Evolutionary conservation across 2,797 vertebrate species (phyloP).

Genomic region (Crypturellus tataupa): DNA sequence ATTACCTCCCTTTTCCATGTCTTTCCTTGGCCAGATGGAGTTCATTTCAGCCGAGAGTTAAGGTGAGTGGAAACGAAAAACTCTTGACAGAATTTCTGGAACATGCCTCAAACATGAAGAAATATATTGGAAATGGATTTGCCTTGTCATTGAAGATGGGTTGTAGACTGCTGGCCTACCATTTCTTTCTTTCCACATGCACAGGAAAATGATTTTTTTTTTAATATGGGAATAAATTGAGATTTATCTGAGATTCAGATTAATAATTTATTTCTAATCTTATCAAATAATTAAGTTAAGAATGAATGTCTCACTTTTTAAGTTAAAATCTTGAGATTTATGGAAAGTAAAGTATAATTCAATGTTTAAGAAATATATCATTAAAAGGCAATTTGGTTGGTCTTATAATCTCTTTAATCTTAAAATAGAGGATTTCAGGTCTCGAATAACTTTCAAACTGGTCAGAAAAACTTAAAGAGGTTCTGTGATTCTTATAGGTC

Average conservation of each 20-base stretch:
- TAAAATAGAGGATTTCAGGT: slow-evolving; percentile 55
- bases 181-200: neutral
- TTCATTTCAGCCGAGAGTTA: neutral
- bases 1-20: neutral
- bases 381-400: slow-evolving; percentile 71
- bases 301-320: slow-evolving; percentile 63
- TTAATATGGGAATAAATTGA: slow-evolving; percentile 59
- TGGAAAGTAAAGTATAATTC: slow-evolving; percentile 62
- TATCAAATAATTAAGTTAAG: slow-evolving; percentile 81
- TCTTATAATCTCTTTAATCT: slow-evolving; percentile 63
- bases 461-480: slow-evolving; percentile 6
- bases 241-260: slow-evolving; percentile 58
- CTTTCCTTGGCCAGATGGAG: neutral
- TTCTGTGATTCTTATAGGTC: slow-evolving; percentile 13
- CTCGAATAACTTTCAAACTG: slow-evolving; percentile 17
- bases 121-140: neutral
- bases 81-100: neutral
- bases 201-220: slow-evolving; percentile 35
- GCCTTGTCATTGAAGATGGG: neutral
- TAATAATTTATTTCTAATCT: slow-evolving; percentile 80
- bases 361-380: slow-evolving; percentile 67
- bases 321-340: slow-evolving; percentile 71
- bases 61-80: neutral
- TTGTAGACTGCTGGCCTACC: neutral
- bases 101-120: neutral